Base-by-base conservation (phyloP, 2,888 invertebrate species). In the Kryphioiulus occultus region DNA sequence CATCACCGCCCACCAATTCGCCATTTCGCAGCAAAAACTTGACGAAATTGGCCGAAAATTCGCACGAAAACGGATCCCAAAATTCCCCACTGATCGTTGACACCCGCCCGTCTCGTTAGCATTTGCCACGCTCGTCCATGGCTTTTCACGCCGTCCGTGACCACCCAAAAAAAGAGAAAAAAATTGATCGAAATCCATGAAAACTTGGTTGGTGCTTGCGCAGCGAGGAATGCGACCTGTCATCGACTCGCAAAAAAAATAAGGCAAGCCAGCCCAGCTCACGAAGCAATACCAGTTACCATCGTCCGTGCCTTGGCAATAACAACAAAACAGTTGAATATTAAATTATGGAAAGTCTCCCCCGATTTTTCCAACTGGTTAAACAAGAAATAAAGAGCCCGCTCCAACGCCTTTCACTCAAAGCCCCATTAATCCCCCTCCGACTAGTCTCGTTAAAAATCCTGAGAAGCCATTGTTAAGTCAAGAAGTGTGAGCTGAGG, bases 401-500 rank as follows among this genome's bases (percentile, higher is more conserved):
- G 68, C 68, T 68, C 68, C 68, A 68, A 68, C 68, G 68, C 68
- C 68, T 68, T 68, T 68, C 68, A 68, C 68, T 68, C 68, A 68
- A 68, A 68, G 68, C 68, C 68, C 68, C 68, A 68, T 68, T 68
- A 26, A 26, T 26, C 26, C 22, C 68, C 68, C 68, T 4, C 68
- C 68, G n/a, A 2, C 26, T 26, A 9, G 19, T 68, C 68, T 68
- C 68, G 68, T 68, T 68, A 68, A 68, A 68, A 68, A 68, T 68
- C 26, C 68, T 68, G 68, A 68, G 68, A 68, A 68, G 68, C 68
- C 68, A 68, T 68, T 68, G 68, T 68, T 68, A 68, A 68, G 68
- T 68, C 68, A 68, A 68, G 68, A 68, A 22, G 68, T 68, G 68
- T 68, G 68, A 68, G 68, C 26, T 3, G 68, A 26, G 68, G 17